Evolutionary conservation across 2,113 vertebrate genomes (phyloP), one percentile per base, ranked within the genome.

Genomic region (Mohoua ochrocephala): DNA sequence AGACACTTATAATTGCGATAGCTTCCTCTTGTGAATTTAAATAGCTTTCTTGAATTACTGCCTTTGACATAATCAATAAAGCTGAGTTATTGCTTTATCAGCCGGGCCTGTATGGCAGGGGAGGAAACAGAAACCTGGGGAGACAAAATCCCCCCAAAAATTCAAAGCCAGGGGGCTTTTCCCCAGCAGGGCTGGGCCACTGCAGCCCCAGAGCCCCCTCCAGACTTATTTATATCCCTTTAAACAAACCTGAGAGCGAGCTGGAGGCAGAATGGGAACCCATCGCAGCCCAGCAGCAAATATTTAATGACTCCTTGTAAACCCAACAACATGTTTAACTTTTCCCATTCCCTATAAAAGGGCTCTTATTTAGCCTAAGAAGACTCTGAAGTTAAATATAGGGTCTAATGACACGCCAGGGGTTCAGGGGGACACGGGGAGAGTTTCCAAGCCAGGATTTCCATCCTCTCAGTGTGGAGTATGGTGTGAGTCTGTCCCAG

Each of bases 11-110:
- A 97, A 98, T 96, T 97, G 97, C 94, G 3, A 95, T 47, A 95
- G 96, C 97, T 96, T 97, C 97, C 96, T 92, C 93, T 78, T n/a
- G 84, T 88, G 98, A 97, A 97, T 97, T 96, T 96, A 96, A 98
- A 97, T 97, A 84, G 95, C 96, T 95, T 94, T 93, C 96, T 82
- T 95, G 96, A 98, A 95, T 97, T 85, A 97, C 96, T 76, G 97
- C 95, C 93, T 96, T 95, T 96, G 96, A 97, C 96, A 87, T 93
- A 86, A 97, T 97, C 96, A 86, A 97, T 96, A 96, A 96, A 97
- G 82, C 67, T 89, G 97, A 97, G 93, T 95, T 92, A 95, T 64
- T 74, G 95, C 96, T 87, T 75, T 47, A 74, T 89, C 94, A 83
- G 93, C 69, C 21, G 1, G 95, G 44, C 75, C 42, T 20, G 61